Base-by-base conservation (phyloP, 1,140 invertebrate genomes). In the Luehdorfia chinensis region DNA sequence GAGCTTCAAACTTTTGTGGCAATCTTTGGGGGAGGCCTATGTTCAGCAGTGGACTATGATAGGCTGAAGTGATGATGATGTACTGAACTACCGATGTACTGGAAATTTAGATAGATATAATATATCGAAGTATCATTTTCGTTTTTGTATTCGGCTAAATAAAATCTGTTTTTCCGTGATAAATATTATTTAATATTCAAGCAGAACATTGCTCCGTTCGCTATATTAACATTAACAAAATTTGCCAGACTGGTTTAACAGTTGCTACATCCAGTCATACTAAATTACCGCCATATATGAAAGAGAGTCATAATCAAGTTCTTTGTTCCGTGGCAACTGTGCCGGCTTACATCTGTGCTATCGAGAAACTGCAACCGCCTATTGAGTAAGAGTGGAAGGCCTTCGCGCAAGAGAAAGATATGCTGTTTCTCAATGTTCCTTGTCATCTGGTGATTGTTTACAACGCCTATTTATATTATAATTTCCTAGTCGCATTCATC, bases 321-420 rank as follows among this genome's bases (percentile, higher is more conserved):
- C 44, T 34, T 43, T 47, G 44, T 53, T 6, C 25, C 37, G 19
- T 36, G 31, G 23, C 30, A 47, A 39, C 18, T 41, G 41, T 30
- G 25, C 28, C 37, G 28, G 36, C 19, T 48, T 32, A 64, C 61
- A 59, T 51, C 54, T 55, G 55, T 52, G 58, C 30, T 59, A 55
- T 68, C 56, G 55, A 60, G 58, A 62, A 60, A 64, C 59, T 62
- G 62, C 66, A 51, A 66, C 52, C 54, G 47, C 34, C 23, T 56
- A 59, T 78, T 79, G 79, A 71, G 75, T 65, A 80, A 84, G 53
- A 75, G 71, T 75, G 54, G 79, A 71, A 84, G 79, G 72, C 77
- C 79, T 84, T 81, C 69, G 43, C 48, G 50, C 53, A 48, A 72
- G 74, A 79, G 77, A 84, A 80, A 84, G 76, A 76, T 58, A 71